Percentiles rank a stretch among this genome's conserved stretches.
Evolutionary conservation across 2,113 vertebrate genomes (phyloP).

Genomic region (Cairina moschata): DNA sequence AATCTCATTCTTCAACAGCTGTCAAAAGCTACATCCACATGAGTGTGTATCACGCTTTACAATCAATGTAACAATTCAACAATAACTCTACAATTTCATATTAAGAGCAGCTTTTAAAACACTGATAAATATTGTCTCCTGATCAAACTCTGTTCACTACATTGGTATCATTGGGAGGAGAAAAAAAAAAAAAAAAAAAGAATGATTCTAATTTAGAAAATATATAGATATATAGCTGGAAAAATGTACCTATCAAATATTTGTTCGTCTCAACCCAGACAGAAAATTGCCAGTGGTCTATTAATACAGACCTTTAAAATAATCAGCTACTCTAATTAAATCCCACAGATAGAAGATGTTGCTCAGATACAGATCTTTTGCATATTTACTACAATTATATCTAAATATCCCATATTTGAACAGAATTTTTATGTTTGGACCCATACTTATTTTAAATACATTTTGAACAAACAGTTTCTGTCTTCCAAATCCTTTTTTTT

Average conservation of each 20-base stretch:
- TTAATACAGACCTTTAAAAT: neutral
- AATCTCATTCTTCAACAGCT: neutral
- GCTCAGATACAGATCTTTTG: neutral
- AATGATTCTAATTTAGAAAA: neutral
- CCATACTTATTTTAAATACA: neutral
- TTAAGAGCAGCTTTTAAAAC: neutral
- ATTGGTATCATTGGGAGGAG: neutral
- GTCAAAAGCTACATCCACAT: slow-evolving; percentile 24
- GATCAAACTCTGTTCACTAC: neutral
- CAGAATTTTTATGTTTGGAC: neutral
- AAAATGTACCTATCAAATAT: neutral
- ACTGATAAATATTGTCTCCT: neutral
- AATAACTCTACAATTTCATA: neutral
- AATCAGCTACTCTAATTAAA: neutral
- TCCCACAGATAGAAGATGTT: neutral
- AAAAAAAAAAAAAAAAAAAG: neutral
- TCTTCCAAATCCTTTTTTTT: neutral
- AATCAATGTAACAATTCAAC: neutral
- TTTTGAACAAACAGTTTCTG: neutral
- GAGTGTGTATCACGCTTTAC: neutral
- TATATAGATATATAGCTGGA: neutral
- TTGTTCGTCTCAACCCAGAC: neutral
- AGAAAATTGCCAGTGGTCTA: neutral
- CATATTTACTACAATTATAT: neutral
- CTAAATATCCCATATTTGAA: neutral